These are phyloP conservation scores for Apeira syringaria DNA, from an alignment of 2,888 invertebrate species.

Conservation along the genomic window DNA sequence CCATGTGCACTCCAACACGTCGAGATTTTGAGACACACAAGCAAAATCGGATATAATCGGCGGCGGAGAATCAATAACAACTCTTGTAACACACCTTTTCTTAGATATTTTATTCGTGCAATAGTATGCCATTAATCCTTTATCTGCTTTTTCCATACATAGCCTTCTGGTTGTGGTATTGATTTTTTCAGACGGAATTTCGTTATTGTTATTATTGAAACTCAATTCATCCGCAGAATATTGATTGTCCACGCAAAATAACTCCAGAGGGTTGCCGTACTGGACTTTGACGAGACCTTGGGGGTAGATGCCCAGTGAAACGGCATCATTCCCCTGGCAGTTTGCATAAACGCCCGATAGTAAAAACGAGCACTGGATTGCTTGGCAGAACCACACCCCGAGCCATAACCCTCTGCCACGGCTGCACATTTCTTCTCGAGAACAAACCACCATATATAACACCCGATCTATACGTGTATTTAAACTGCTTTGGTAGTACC, in stretches of 20 bases:
- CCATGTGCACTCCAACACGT: constrained; percentile 90
- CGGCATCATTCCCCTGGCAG: constrained; percentile 41
- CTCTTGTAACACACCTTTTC: constrained; percentile 52
- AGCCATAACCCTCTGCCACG: background rate
- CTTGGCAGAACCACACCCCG: background rate
- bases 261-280: constrained; percentile 84
- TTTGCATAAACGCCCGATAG: constrained; percentile 58
- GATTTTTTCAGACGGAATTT: constrained; percentile 67
- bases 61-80: constrained; percentile 82
- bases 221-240: constrained; percentile 65
- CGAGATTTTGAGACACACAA: constrained; percentile 89
- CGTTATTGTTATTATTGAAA: constrained; percentile 49
- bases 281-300: constrained; percentile 80
- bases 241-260: constrained; percentile 83
- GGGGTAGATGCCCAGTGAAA: constrained; percentile 61
- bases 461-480: no score
- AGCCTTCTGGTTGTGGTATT: constrained; percentile 86
- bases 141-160: constrained; percentile 78
- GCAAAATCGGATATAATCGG: constrained; percentile 86
- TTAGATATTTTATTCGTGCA: constrained; percentile 68
- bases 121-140: constrained; percentile 75
- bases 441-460: no score
- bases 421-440: background rate
- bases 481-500: no score
- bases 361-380: background rate